Evolutionary conservation across 2,797 vertebrate genomes (phyloP), one percentile per base, ranked within the genome.

Genomic region (Selene dorsalis): DNA sequence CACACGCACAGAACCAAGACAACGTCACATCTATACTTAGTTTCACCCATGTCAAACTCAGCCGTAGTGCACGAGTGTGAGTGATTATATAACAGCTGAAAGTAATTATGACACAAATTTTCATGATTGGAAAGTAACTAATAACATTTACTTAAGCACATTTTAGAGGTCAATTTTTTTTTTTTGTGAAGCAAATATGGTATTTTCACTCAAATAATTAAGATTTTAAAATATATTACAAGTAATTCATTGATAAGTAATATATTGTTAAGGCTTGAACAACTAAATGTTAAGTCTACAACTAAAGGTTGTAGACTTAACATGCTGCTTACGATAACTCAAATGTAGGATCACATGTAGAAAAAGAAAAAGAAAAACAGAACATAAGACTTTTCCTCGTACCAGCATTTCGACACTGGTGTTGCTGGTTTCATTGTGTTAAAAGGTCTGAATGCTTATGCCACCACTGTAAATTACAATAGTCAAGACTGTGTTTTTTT

Each of bases 1-100:
- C 39, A 43, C 65, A 24, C 11, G 69, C n/a, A 52, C 47, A 41
- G 52, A 66, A 57, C 38, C 47, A 66, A 8, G 47, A 55, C 13
- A 75, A 26, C 67, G 45, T 45, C 35, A 66, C 45, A 55, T 35
- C n/a, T 43, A 22, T 22, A 24, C 60, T 32, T 60, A 69, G 18
- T 69, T 65, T 59, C 20, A 39, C 24, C 43, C 52, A 20, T 75
- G 13, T 52, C 26, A 60, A 60, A 38, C 48, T 24, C 4, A 17
- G 53, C 8, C 26, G 7, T 28, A 30, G 17, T 53, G 39, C 11
- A 62, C 6, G 14, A 50, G 32, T 60, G n/a, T 53, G 30, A 66
- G 20, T 22, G 16, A 63, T 58, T 6, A n/a, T 47, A 43, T 17
- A 64, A 56, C 57, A 64, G 50, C 1, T n/a, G 50, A 5, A 53